Base-by-base conservation (phyloP, 2,888 invertebrate species). In the Sicus ferrugineus region DNA sequence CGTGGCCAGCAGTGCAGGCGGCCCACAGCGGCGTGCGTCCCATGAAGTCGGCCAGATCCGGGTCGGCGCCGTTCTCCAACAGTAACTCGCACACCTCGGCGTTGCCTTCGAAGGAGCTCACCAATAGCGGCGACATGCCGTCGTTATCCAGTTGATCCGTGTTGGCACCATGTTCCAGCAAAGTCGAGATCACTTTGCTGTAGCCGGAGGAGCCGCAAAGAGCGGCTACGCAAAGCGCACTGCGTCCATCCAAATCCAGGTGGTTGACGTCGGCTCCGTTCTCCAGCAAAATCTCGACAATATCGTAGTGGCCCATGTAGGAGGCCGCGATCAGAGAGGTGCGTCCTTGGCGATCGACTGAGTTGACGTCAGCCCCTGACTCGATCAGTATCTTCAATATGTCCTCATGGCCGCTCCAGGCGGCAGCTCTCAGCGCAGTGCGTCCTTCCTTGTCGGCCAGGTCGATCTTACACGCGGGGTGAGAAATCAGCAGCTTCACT, bases 261-360 rank as follows among this genome's bases (percentile, higher is more conserved):
- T 94, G 95, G 83, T 96, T 92, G 26, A 95, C 91, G 78, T 91
- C 88, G 0, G 95, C 96, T 1, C 93, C 93, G 71, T 90, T 91
- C 76, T 93, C 92, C 11, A 96, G 86, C 52, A 96, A 86, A 73
- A 92, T 92, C 72, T 93, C 90, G 30, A 96, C 95, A 72, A 96
- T 95, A 79, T 94, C 94, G n/a, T 92, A 91, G 85, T 96, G 96
- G 0, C 96, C 95, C 97, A 97, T 97, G 85, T 97, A 97, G 0
- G 97, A 96, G 21, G 97, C 96, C 0, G 97, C 97, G 74, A 97
- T 93, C 54, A 97, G 88, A 0, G 97, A 95, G 0, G 97, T 97
- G 74, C 97, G 89, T 19, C 94, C 95, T 82, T 96, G 95, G 34
- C 93, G 92, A 85, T 97, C 97, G 3, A 94, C 92, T 26, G 91